Conservation (phyloP, 2,113 vertebrate species). For the Cryptomyrus ogoouensis region DNA sequence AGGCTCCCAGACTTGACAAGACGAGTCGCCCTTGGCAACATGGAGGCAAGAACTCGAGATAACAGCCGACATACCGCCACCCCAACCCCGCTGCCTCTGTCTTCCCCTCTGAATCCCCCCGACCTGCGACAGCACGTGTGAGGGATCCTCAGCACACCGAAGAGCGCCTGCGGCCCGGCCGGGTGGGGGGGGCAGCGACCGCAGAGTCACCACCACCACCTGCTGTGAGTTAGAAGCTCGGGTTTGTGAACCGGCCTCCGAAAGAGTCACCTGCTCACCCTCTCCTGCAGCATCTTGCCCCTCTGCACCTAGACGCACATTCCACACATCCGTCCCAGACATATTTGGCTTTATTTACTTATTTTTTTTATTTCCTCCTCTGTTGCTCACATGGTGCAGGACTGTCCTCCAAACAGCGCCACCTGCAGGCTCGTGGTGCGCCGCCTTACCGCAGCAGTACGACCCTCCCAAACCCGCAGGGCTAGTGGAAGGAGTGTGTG, state of each 20-base stretch:
- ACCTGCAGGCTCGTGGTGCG: background rate
- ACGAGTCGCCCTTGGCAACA: background rate
- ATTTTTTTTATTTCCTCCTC: background rate
- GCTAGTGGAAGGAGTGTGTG: background rate
- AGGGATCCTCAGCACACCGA: background rate
- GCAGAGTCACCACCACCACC: background rate
- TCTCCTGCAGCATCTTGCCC: background rate
- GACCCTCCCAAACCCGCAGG: background rate
- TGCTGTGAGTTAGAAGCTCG: background rate
- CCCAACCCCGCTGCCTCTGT: background rate
- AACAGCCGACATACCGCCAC: background rate
- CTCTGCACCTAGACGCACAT: background rate
- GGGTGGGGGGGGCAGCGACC: no score
- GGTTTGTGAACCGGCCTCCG: background rate
- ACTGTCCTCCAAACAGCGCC: background rate
- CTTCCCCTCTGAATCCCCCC: background rate
- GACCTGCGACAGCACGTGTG: background rate
- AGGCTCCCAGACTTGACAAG: background rate
- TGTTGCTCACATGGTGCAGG: background rate
- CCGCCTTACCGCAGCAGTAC: background rate
- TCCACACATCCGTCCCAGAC: background rate
- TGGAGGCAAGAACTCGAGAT: background rate
- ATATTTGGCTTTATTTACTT: background rate
- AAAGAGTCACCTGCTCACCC: background rate
- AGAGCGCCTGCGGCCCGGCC: background rate